A percentile compares a stretch with the other conserved stretches of the same genome.
Evolutionary conservation across 2,797 vertebrate genomes (phyloP).

Genomic region (Hydrophis major): DNA sequence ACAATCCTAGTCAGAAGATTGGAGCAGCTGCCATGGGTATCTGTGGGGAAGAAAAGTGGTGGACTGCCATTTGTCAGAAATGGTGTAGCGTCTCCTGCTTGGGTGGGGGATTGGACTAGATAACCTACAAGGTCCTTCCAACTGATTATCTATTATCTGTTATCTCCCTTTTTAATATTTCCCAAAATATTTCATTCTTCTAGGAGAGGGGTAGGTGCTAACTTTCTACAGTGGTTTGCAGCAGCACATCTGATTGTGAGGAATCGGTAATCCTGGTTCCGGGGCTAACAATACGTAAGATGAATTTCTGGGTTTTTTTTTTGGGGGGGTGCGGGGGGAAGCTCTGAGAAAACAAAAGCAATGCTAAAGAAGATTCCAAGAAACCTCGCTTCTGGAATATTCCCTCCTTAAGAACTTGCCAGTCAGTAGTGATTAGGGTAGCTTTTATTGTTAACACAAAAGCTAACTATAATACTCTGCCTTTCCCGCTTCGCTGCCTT

Average conservation of each 20-base stretch:
- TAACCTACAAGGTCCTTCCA: too few species aligned
- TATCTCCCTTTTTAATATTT: too few species aligned
- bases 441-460: conserved; percentile 23
- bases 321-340: too few species aligned
- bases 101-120: too few species aligned
- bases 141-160: too few species aligned
- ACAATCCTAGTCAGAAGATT: background rate
- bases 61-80: too few species aligned
- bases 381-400: background rate
- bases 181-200: too few species aligned
- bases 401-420: conserved; percentile 20
- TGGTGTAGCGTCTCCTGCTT: too few species aligned
- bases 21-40: too few species aligned
- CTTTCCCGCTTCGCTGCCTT: conserved; percentile 12
- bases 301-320: background rate
- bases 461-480: conserved; percentile 28
- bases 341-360: background rate
- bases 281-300: background rate
- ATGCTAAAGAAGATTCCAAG: background rate
- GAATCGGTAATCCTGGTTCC: background rate
- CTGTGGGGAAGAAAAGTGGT: background rate
- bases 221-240: background rate
- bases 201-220: too few species aligned
- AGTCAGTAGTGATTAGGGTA: conserved; percentile 23
- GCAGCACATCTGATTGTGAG: background rate